Conservation (phyloP, 2,888 invertebrate species). For the Stratiomys singularior region DNA sequence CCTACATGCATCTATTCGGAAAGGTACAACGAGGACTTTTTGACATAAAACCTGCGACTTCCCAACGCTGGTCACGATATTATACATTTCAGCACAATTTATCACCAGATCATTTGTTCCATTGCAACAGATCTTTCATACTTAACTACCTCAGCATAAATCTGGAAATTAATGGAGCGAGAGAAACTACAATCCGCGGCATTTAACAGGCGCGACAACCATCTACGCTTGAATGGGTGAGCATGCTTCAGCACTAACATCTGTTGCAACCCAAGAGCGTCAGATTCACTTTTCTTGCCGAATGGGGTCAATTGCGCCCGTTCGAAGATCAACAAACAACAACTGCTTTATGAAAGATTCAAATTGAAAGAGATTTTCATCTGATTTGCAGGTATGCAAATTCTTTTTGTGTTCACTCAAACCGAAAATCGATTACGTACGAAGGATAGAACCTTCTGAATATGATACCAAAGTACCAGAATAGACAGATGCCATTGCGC, state of each 20-base stretch:
- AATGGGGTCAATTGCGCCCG: neutral
- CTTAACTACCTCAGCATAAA: neutral
- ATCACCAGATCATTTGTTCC: too few relatives aligned
- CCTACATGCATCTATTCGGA: too few relatives aligned
- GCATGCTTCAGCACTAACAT: neutral
- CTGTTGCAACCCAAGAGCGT: neutral
- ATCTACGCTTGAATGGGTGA: neutral
- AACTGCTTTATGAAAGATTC: too few relatives aligned
- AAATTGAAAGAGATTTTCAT: too few relatives aligned
- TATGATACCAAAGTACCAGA: neutral
- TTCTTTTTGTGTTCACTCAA: neutral
- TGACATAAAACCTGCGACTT: too few relatives aligned
- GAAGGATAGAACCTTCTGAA: neutral
- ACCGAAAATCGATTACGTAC: neutral
- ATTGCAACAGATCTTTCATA: too few relatives aligned
- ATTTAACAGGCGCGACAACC: neutral
- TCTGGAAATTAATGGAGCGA: slow-evolving; percentile 12
- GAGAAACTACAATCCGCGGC: neutral
- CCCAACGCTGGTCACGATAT: too few relatives aligned
- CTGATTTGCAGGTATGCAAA: too few relatives aligned
- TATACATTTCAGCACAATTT: too few relatives aligned
- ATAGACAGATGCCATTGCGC: neutral
- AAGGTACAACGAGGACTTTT: too few relatives aligned
- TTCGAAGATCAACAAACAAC: neutral
- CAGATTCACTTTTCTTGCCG: neutral